These are phyloP conservation scores for Archocentrus centrarchus DNA, from an alignment of 2,113 vertebrate species.

Conservation along the genomic window DNA sequence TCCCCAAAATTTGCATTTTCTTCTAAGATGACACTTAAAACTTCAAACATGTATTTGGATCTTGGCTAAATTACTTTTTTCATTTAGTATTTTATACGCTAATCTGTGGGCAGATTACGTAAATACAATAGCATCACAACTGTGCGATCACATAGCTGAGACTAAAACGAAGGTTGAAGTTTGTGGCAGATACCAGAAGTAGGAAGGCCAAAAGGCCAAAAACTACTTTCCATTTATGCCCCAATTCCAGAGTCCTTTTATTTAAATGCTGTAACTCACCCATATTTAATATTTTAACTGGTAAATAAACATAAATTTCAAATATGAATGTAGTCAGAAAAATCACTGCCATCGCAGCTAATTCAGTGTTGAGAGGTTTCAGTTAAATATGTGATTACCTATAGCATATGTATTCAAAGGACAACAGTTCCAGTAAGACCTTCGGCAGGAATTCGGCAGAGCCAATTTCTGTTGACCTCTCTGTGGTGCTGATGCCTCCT, in stretches of 20 bases:
- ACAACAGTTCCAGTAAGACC: not conserved
- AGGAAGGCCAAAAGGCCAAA: not conserved
- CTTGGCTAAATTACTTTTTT: not conserved
- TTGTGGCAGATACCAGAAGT: not conserved
- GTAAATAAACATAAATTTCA: accelerated
- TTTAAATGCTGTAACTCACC: not conserved
- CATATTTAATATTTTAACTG: not conserved
- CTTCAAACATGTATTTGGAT: not conserved
- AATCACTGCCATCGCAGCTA: not conserved
- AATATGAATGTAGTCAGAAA: not conserved
- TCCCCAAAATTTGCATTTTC: not conserved
- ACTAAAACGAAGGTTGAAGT: not conserved
- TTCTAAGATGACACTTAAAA: not conserved
- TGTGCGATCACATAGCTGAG: too few relatives aligned
- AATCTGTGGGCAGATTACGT: not conserved
- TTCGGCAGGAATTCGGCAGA: not conserved
- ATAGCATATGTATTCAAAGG: not conserved
- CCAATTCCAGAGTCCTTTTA: not conserved
- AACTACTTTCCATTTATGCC: not conserved
- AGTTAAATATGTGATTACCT: not conserved
- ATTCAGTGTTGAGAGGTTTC: not conserved
- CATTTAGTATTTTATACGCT: not conserved
- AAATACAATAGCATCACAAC: too few relatives aligned
- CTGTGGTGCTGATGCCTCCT: not conserved
- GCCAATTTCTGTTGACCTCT: not conserved